These are phyloP conservation scores for Trachythela sp. DNA, from an alignment of 64 coral and sea anemone species.

Conservation along the genomic window DNA sequence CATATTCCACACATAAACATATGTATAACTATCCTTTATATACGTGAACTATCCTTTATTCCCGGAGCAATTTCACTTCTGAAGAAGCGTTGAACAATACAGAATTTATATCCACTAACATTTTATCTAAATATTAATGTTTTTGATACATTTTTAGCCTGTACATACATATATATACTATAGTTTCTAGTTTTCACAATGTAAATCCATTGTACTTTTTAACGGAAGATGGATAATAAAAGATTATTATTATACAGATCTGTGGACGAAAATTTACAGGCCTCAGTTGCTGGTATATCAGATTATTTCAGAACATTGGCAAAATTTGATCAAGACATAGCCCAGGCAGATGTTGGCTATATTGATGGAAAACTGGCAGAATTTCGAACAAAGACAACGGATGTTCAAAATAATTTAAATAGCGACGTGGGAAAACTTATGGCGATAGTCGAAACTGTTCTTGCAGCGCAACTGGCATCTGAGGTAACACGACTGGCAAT, in stretches of 20 bases:
- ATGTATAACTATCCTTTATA: too few species aligned
- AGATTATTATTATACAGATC: conserved; percentile 3
- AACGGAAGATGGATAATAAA: too few species aligned
- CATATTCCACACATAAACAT: too few species aligned
- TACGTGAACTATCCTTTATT: too few species aligned
- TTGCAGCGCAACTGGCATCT: neutral
- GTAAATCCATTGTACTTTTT: neutral
- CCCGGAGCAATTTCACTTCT: too few species aligned
- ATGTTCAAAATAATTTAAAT: conserved; percentile 13
- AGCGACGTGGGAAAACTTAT: conserved; percentile 25
- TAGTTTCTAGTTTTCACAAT: neutral
- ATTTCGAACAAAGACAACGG: conserved; percentile 14
- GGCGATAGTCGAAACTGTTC: neutral
- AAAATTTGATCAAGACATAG: conserved; percentile 55
- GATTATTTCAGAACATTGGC: conserved; percentile 37
- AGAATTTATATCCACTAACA: too few species aligned
- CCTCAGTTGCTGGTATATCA: neutral
- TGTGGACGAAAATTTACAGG: conserved; percentile 31
- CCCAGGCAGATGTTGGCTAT: conserved; percentile 34
- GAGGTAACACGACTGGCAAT: conserved; percentile 17
- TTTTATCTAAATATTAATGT: too few species aligned
- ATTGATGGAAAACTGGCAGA: conserved; percentile 33
- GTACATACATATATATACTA: too few species aligned
- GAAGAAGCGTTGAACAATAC: too few species aligned
- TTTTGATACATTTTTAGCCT: too few species aligned